These are phyloP conservation scores for Ursus arctos DNA, from an alignment of 2,113 vertebrate species.

Conservation along the genomic window DNA sequence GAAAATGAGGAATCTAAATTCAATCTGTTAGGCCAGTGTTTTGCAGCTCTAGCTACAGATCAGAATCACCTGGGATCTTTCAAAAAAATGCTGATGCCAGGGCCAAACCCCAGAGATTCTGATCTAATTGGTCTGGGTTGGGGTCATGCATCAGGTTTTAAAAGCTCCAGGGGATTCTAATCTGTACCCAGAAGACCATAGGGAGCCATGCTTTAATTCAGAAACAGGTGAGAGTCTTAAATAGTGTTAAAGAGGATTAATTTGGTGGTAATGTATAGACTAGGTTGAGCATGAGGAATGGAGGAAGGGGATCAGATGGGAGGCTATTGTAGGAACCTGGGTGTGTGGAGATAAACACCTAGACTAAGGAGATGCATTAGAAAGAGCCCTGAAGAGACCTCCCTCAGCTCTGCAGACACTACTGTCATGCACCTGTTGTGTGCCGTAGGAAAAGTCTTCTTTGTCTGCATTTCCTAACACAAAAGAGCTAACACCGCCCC, in stretches of 20 bases:
- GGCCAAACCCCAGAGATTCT: neutral
- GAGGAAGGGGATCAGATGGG: neutral
- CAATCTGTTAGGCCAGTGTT: neutral
- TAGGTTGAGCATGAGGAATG: neutral
- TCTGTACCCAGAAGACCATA: neutral
- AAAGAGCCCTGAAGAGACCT: neutral
- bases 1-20: conserved; percentile 38
- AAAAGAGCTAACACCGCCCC: neutral
- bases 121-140: neutral
- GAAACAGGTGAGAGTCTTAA: neutral
- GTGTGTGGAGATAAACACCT: neutral
- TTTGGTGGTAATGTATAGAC: neutral
- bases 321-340: neutral
- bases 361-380: neutral
- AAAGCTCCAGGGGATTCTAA: neutral
- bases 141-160: neutral
- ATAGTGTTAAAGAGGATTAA: neutral
- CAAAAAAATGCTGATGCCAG: neutral
- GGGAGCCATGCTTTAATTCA: neutral
- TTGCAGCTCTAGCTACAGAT: neutral
- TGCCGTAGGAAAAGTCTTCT: neutral
- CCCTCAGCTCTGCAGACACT: neutral
- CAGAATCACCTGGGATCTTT: neutral
- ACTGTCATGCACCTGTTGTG: neutral
- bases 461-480: neutral